phyloP scores from a whole-genome alignment of 1,140 invertebrate genomes.

The Bombus vancouverensis region DNA sequence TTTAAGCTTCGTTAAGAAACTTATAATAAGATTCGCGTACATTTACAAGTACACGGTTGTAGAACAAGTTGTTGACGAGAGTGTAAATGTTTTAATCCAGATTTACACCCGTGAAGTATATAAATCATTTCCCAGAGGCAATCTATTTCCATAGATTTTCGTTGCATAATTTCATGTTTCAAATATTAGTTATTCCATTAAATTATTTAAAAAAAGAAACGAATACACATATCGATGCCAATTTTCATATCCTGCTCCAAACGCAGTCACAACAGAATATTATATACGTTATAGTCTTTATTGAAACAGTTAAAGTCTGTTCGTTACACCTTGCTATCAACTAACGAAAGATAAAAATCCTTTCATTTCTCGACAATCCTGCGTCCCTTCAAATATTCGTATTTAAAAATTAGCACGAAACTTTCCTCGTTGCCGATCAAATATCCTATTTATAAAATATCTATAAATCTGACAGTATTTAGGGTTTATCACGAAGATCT shows the following conservation, averaged over 20 bases:
- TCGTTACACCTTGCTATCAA: too few species aligned
- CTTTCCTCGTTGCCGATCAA: not conserved
- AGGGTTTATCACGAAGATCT: too few species aligned
- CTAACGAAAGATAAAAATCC: too few species aligned
- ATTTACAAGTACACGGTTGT: not conserved
- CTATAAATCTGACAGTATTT: too few species aligned
- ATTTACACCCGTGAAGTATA: not conserved
- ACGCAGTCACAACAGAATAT: too few species aligned
- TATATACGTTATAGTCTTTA: too few species aligned
- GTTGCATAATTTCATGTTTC: not conserved
- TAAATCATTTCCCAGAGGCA: not conserved
- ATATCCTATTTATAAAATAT: not conserved
- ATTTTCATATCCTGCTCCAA: too few species aligned
- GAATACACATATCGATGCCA: too few species aligned
- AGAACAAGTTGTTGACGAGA: not conserved
- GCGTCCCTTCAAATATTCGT: not conserved
- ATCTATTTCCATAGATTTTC: conserved; percentile 7
- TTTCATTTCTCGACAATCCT: too few species aligned
- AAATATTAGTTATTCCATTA: not conserved
- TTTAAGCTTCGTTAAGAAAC: conserved; percentile 17
- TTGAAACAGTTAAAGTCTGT: too few species aligned
- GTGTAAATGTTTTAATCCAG: conserved; percentile 3
- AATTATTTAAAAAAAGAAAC: not conserved
- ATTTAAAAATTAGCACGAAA: not conserved
- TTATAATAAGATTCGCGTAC: not conserved